Evolutionary conservation across 1,140 invertebrate species (phyloP).

Genomic region (Ceratosolen solmsi): DNA sequence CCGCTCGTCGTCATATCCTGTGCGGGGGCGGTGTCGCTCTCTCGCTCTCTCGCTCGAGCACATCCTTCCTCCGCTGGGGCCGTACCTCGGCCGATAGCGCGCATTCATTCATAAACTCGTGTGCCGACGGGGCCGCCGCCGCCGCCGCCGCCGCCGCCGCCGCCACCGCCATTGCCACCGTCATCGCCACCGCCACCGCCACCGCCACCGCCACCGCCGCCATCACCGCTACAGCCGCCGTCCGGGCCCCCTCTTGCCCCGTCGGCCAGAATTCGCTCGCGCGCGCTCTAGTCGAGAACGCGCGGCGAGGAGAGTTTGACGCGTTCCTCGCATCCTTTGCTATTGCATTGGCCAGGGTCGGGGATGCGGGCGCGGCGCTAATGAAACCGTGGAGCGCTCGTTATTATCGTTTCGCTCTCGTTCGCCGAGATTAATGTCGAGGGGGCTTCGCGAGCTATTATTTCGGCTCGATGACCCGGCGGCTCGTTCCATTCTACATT

Average conservation of each 20-base stretch:
- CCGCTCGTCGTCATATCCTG: slow-evolving; percentile 43
- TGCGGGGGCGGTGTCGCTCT: slow-evolving; percentile 55
- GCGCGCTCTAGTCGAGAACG: neutral
- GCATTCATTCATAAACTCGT: slow-evolving; percentile 70
- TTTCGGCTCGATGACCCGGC: too few species aligned
- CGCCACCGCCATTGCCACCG: too few species aligned
- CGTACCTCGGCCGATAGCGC: slow-evolving; percentile 52
- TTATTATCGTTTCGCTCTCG: neutral
- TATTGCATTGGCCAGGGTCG: neutral
- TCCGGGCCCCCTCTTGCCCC: neutral
- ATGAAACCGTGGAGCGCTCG: neutral
- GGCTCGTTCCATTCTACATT: neutral
- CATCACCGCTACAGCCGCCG: slow-evolving; percentile 53
- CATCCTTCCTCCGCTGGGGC: slow-evolving; percentile 68
- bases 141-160: too few species aligned
- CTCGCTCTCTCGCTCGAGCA: slow-evolving; percentile 59
- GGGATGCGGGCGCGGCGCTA: neutral
- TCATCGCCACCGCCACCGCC: too few species aligned
- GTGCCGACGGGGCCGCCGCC: too few species aligned
- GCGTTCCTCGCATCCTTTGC: neutral
- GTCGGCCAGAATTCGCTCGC: too few species aligned
- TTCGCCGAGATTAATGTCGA: neutral
- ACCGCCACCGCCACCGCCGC: neutral
- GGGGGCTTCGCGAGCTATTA: neutral
- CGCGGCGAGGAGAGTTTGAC: slow-evolving; percentile 15